These are phyloP conservation scores for Panzeria rudis DNA, from an alignment of 2,888 invertebrate genomes.

Conservation along the genomic window DNA sequence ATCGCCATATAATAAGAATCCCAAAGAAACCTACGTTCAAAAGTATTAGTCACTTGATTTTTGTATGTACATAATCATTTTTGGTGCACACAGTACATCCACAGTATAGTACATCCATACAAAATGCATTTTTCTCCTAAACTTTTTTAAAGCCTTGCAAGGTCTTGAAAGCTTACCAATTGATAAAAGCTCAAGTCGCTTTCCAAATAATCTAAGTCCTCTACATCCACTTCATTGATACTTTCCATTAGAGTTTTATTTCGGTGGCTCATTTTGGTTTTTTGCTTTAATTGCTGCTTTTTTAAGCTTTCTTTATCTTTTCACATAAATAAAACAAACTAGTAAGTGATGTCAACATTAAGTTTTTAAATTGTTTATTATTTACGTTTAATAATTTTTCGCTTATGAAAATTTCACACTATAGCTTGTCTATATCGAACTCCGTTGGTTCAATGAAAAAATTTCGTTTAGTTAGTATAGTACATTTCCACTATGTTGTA, in stretches of 20 bases:
- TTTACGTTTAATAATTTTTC: neutral
- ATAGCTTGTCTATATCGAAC: no score
- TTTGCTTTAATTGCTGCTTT: neutral
- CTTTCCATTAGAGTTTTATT: conserved; percentile 37
- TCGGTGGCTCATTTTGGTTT: conserved; percentile 27
- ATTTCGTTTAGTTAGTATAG: no score
- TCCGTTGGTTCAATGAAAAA: no score
- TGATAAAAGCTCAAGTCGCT: conserved; percentile 84
- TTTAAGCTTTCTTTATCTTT: neutral
- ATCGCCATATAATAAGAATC: conserved; percentile 80
- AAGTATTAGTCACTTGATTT: neutral
- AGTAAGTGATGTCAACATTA: conserved; percentile 1
- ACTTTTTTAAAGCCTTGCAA: neutral
- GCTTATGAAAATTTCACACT: no score
- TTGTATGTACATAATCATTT: neutral
- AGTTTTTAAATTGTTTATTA: no score
- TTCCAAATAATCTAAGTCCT: conserved; percentile 83
- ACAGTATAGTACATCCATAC: neutral
- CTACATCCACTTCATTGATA: conserved; percentile 74
- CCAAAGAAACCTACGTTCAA: conserved; percentile 78
- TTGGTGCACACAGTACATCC: no score
- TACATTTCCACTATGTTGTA: no score
- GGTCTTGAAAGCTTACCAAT: conserved; percentile 78
- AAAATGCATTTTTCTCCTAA: neutral
- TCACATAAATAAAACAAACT: conserved; percentile 6